phyloP scores from a whole-genome alignment of 2,113 vertebrate genomes.

The Ciconia stormi region DNA sequence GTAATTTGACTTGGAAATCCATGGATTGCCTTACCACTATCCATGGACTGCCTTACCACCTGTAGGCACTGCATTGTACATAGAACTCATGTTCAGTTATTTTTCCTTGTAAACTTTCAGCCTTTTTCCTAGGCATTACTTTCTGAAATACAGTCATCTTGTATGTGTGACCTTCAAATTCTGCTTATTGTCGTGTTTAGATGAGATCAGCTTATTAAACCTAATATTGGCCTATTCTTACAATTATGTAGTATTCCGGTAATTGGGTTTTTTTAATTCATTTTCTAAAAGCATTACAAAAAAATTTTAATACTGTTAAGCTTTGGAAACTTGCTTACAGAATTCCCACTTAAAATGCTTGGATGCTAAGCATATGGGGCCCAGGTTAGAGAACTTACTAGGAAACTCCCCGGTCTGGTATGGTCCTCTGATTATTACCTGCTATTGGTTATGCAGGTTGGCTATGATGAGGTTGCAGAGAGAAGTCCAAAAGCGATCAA shows the following conservation, averaged over 20 bases:
- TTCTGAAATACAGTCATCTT: not conserved
- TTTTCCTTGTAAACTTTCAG: not conserved
- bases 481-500: no score
- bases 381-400: no score
- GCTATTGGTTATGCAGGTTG: no score
- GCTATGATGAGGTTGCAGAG: no score
- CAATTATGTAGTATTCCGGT: not conserved
- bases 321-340: not conserved
- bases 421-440: no score
- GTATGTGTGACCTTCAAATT: not conserved
- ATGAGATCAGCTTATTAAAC: not conserved
- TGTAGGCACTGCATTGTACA: not conserved
- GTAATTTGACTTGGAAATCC: not conserved
- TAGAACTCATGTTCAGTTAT: not conserved
- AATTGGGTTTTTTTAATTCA: not conserved
- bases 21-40: not conserved
- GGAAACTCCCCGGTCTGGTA: no score
- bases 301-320: not conserved
- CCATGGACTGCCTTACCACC: fast-evolving
- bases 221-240: not conserved
- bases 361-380: not conserved
- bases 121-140: not conserved
- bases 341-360: not conserved
- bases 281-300: not conserved
- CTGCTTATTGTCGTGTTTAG: not conserved